Base-by-base conservation (phyloP, 2,797 vertebrate species). In the Setipinna tenuifilis region DNA sequence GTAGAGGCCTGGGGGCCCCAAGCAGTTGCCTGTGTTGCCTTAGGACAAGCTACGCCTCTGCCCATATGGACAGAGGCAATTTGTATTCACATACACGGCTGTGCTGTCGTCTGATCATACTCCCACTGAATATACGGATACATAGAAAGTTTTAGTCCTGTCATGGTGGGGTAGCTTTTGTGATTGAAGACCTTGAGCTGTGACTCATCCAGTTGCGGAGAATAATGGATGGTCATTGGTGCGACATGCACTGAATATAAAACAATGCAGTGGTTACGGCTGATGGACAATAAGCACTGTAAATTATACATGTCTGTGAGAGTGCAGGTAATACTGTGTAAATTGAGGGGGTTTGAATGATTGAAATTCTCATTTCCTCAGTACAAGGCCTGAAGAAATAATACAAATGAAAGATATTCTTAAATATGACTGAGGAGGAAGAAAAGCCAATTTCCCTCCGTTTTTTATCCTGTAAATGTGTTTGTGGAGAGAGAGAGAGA, bases 341-440 rank as follows among this genome's bases (percentile, higher is more conserved):
- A 78, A 78, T 78, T 41, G 71, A 65, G 41, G 44, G 61, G n/a
- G 21, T 41, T 46, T 41, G 31, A 78, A 78, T 78, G 71, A 78
- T 78, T 78, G 71, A 78, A 78, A 78, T 78, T 78, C 71, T 78
- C 71, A 78, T 78, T 78, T 78, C 17, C 71, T 78, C 71, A 78
- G 31, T 41, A 78, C 71, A 78, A 78, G 71, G 71, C 71, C 71
- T 31, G 19, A 44, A 78, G 71, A 78, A 44, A 78, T 78, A 78
- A 78, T 78, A 78, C 71, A 78, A 78, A 78, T 78, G 71, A 44
- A 78, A 78, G 31, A 78, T 78, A 44, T 41, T 78, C 71, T 78
- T 78, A 78, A 83, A 83, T 19, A 9, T 84, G 58, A 65, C 31
- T 25, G 41, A 81, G 17, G 31, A 59, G 31, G 68, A 3, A 80